Conservation (phyloP, 2,888 invertebrate species). For the Xylophagus ater region DNA sequence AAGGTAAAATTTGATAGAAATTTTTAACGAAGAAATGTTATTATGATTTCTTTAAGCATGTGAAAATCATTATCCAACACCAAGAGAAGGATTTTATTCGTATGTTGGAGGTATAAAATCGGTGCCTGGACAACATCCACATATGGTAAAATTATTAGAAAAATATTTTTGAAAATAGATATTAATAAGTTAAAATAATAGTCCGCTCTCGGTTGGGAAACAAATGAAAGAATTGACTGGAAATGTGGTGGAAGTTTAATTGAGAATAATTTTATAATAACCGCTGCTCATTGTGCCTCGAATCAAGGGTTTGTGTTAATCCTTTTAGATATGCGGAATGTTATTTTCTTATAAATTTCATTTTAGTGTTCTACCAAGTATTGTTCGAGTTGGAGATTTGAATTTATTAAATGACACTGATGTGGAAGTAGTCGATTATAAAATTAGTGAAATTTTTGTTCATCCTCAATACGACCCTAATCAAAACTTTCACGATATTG, state of each 20-base stretch:
- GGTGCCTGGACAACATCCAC: slow-evolving; percentile 43
- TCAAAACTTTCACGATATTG: slow-evolving; percentile 51
- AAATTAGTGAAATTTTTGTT: slow-evolving; percentile 30
- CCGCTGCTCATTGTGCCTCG: slow-evolving; percentile 17
- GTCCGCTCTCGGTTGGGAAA: slow-evolving; percentile 25
- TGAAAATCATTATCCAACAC: background rate
- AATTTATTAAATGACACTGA: slow-evolving; percentile 37
- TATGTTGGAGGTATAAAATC: slow-evolving; percentile 44
- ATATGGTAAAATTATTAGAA: slow-evolving; percentile 40
- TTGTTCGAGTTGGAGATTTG: slow-evolving; percentile 42
- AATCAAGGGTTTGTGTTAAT: background rate
- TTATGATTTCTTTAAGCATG: no score
- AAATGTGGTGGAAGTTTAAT: slow-evolving; percentile 13
- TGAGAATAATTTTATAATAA: slow-evolving; percentile 12
- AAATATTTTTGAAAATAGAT: background rate
- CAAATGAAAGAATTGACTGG: slow-evolving; percentile 7
- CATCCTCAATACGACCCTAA: slow-evolving; percentile 39
- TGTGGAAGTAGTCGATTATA: slow-evolving; percentile 32
- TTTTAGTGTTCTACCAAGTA: slow-evolving; percentile 27
- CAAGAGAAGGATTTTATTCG: background rate
- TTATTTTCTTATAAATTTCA: slow-evolving; percentile 1
- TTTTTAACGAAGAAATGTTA: no score
- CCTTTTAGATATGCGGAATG: background rate
- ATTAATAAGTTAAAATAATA: slow-evolving; percentile 10
- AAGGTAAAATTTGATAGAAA: no score